A percentile compares a stretch with the other conserved stretches of the same genome.
These are phyloP conservation scores for Polyodon spathula DNA, from an alignment of 2,113 vertebrate species.

Conservation along the genomic window DNA sequence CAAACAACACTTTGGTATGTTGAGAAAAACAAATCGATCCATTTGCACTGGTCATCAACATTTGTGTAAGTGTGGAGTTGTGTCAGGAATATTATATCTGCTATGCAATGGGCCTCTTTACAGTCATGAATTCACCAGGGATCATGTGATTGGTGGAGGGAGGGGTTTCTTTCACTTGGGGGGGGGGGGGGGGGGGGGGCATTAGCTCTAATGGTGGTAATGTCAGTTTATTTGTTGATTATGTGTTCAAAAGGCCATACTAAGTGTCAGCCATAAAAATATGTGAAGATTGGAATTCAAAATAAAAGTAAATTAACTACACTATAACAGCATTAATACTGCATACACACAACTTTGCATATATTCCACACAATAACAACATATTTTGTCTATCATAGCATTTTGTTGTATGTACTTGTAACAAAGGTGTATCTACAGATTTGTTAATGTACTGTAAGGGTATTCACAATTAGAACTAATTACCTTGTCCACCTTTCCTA, in stretches of 20 bases:
- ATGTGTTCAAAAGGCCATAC: not conserved
- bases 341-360: no score
- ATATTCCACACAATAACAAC: no score
- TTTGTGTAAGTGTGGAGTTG: slow-evolving; percentile 49
- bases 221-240: not conserved
- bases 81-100: slow-evolving; percentile 47
- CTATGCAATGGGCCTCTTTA: slow-evolving; percentile 20
- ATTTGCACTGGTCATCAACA: slow-evolving; percentile 55
- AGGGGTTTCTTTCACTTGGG: slow-evolving; percentile 22
- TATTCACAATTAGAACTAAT: no score
- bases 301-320: not conserved
- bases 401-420: no score
- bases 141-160: slow-evolving; percentile 28
- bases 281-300: not conserved
- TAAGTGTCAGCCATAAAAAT: not conserved
- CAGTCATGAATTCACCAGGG: slow-evolving; percentile 25
- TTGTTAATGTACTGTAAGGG: no score
- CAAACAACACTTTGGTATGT: slow-evolving; percentile 51
- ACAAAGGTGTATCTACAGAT: no score
- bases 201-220: not conserved
- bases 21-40: slow-evolving; percentile 52
- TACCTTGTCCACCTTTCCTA: no score
- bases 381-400: no score
- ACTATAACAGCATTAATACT: no score
- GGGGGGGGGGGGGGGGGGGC: not conserved